Base-by-base conservation (phyloP, 1,140 invertebrate species). In the Potamilus streckersoni region DNA sequence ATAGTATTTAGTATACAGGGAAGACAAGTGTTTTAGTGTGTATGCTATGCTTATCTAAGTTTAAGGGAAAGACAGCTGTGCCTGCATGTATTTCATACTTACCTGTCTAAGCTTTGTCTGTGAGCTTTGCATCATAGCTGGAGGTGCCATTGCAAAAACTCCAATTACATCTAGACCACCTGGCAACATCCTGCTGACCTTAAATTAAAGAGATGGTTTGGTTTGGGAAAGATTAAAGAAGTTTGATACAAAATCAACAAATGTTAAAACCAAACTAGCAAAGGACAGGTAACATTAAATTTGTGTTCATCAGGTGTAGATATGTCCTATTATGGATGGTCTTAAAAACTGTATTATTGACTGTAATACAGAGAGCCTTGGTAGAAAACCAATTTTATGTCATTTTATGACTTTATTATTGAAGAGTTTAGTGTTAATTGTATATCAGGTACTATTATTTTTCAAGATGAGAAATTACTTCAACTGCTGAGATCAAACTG, bases 151-250 rank as follows among this genome's bases (percentile, higher is more conserved):
- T 23, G 93, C 85, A 84, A 91, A 92, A 27, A 91, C 79, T 83
- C 93, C 94, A 81, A 95, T 90, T 65, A 96, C 93, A 89, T 93
- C 92, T 90, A 95, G 93, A 31, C 95, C 95, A 63, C 95, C 95
- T 60, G 95, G 94, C 67, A 96, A 89, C 95, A 96, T 96, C 88
- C 94, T 92, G 3, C 93, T 94, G 1, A 95, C 92, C 93, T 93
- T 76, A 15, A 78, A 86, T 27, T 19, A 55, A 56, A 76, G 65
- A 67, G 16, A 59, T 17, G 15, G 27, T 57, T 31, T 23, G 49
- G 5, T 38, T 23, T 23, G 23, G 11, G 31, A 31, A 20, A 62
- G 11, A 63, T 13, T 74, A 63, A 64, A 61, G 19, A 20, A 61
- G 23, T n/a, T 13, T 23, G 20, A 20, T 23, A 61, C 6, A 17